Evolutionary conservation across 2,888 invertebrate species (phyloP).

Genomic region (Molanna angustata): DNA sequence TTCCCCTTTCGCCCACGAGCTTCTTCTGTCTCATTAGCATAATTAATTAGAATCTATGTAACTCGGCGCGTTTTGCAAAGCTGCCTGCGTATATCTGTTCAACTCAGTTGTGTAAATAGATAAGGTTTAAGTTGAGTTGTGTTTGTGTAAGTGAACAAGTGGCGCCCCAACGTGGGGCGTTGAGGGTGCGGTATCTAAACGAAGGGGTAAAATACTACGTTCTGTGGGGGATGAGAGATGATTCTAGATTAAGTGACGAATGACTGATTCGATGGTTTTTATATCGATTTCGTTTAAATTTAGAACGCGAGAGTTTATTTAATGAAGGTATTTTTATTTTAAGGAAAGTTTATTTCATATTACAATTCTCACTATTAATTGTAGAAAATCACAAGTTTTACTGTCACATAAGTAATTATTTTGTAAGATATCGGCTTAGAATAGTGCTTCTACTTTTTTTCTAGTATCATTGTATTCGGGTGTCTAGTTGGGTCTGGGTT

Average conservation of each 20-base stretch:
- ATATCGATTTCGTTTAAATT: no score
- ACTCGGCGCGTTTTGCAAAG: conserved; percentile 29
- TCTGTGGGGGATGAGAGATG: conserved; percentile 4
- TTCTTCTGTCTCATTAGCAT: conserved; percentile 33
- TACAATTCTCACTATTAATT: no score
- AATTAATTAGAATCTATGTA: conserved; percentile 34
- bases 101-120: conserved; percentile 32
- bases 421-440: no score
- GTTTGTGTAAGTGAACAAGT: conserved; percentile 28
- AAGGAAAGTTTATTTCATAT: no score
- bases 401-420: no score
- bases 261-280: conserved; percentile 10
- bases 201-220: no score
- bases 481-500: no score
- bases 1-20: conserved; percentile 8
- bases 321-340: no score
- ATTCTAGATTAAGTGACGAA: conserved; percentile 16
- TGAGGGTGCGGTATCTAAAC: conserved; percentile 30
- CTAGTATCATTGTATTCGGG: no score
- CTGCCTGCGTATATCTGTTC: conserved; percentile 28
- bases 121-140: conserved; percentile 30
- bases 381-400: no score
- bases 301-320: no score
- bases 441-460: no score
- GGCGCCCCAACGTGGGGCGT: conserved; percentile 41